phyloP scores from a whole-genome alignment of 2,888 invertebrate genomes.

The Athrips mouffetella region DNA sequence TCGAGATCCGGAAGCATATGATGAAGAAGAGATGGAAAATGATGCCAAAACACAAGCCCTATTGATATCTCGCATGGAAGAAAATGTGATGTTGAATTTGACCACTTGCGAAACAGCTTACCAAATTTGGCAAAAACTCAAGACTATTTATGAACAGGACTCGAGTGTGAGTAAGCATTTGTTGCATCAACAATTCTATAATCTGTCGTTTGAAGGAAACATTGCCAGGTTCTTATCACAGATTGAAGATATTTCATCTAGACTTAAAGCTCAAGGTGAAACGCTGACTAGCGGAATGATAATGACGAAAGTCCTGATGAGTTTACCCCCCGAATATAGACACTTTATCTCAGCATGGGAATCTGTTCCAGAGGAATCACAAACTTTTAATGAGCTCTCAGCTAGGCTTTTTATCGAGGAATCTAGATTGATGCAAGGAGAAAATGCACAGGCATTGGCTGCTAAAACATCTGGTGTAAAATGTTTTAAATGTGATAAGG shows the following conservation, averaged over 20 bases:
- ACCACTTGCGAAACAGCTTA: slow-evolving; percentile 29
- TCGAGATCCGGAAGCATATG: not conserved
- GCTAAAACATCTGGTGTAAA: not conserved
- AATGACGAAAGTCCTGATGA: slow-evolving; percentile 32
- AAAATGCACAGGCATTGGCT: not conserved
- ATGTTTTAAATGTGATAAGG: slow-evolving; percentile 9
- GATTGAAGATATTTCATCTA: slow-evolving; percentile 20
- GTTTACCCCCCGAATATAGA: slow-evolving; percentile 29
- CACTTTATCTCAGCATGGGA: no score
- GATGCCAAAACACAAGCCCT: slow-evolving; percentile 32
- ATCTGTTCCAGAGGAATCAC: slow-evolving; percentile 19
- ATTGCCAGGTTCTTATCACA: slow-evolving; percentile 26
- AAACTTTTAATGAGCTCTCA: slow-evolving; percentile 16
- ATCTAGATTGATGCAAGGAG: slow-evolving; percentile 8
- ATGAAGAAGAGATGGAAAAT: not conserved
- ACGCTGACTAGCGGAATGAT: slow-evolving; percentile 26
- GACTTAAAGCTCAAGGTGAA: slow-evolving; percentile 25
- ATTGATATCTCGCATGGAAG: slow-evolving; percentile 32
- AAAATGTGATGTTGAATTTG: slow-evolving; percentile 33
- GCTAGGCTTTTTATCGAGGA: slow-evolving; percentile 24
- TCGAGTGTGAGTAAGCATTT: slow-evolving; percentile 35
- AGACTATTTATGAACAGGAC: slow-evolving; percentile 36
- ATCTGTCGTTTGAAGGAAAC: slow-evolving; percentile 25
- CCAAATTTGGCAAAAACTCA: slow-evolving; percentile 36
- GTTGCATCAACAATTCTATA: slow-evolving; percentile 34